Evolutionary conservation across 2,888 invertebrate genomes (phyloP).

Genomic region (Heliconius charithonia): DNA sequence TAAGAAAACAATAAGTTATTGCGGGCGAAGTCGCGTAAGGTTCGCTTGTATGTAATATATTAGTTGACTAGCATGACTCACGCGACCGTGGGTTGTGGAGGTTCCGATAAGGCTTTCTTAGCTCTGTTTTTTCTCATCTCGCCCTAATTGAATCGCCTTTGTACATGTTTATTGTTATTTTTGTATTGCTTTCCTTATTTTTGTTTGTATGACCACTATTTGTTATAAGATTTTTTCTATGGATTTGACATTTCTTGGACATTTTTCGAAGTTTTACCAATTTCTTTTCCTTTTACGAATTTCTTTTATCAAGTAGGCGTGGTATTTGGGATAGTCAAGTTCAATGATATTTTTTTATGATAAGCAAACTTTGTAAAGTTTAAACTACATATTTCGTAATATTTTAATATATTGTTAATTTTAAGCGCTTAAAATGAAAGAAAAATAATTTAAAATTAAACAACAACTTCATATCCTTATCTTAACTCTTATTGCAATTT

Average conservation of each 20-base stretch:
- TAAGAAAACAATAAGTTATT: too few species aligned
- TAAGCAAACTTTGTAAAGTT: too few species aligned
- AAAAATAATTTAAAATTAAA: too few species aligned
- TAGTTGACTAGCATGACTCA: slow-evolving; percentile 39
- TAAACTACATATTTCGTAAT: too few species aligned
- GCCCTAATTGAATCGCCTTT: slow-evolving; percentile 31
- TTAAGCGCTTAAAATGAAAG: too few species aligned
- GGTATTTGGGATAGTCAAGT: neutral
- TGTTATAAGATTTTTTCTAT: neutral
- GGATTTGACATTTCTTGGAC: neutral
- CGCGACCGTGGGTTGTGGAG: slow-evolving; percentile 41
- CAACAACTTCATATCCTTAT: too few species aligned
- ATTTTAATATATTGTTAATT: too few species aligned
- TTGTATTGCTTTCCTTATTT: slow-evolving; percentile 3
- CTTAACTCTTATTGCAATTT: too few species aligned
- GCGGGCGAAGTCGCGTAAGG: too few species aligned
- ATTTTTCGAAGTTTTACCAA: neutral
- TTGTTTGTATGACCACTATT: neutral
- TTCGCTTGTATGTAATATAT: neutral
- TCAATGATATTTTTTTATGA: neutral
- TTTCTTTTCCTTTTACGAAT: neutral
- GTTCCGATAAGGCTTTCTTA: slow-evolving; percentile 41
- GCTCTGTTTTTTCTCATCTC: slow-evolving; percentile 38
- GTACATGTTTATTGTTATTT: slow-evolving; percentile 16
- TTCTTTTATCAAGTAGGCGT: neutral